Evolutionary conservation across 2,888 invertebrate genomes (phyloP).

Genomic region (Eremobia ochroleuca): DNA sequence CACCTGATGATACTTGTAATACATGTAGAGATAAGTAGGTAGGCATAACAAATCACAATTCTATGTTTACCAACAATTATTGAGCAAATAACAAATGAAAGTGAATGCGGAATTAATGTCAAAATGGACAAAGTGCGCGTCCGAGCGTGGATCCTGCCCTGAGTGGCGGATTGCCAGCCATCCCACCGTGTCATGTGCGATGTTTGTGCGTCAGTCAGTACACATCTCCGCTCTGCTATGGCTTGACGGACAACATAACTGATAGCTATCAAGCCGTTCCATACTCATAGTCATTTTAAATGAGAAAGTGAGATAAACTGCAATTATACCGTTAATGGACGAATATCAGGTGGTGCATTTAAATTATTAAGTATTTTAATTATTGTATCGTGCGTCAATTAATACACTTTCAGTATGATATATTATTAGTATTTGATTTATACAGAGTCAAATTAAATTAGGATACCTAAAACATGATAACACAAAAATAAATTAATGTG

Average conservation of each 20-base stretch:
- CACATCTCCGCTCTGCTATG: slow-evolving; percentile 54
- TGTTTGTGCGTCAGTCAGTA: slow-evolving; percentile 52
- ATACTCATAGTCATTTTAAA: slow-evolving; percentile 69
- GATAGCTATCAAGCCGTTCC: slow-evolving; percentile 73
- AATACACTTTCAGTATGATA: neutral
- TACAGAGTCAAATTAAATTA: neutral
- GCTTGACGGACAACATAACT: slow-evolving; percentile 58
- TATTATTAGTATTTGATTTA: neutral
- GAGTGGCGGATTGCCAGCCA: slow-evolving; percentile 72
- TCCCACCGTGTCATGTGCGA: slow-evolving; percentile 56
- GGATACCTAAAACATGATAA: neutral
- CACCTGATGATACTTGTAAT: neutral
- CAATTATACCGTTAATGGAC: slow-evolving; percentile 80
- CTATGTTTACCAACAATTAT: slow-evolving; percentile 66
- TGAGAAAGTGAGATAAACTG: slow-evolving; percentile 79
- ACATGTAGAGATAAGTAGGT: slow-evolving; percentile 11
- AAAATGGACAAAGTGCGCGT: slow-evolving; percentile 84
- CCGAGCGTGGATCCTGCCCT: slow-evolving; percentile 87
- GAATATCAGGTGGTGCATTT: slow-evolving; percentile 83
- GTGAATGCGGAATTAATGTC: slow-evolving; percentile 81
- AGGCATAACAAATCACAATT: slow-evolving; percentile 48
- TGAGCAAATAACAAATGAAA: slow-evolving; percentile 82
- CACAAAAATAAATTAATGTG: neutral
- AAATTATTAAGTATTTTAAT: slow-evolving; percentile 60
- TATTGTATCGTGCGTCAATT: slow-evolving; percentile 43